Evolutionary conservation across 2,113 vertebrate species (phyloP), one percentile per base, ranked within the genome.

Genomic region (Tautogolabrus adspersus): DNA sequence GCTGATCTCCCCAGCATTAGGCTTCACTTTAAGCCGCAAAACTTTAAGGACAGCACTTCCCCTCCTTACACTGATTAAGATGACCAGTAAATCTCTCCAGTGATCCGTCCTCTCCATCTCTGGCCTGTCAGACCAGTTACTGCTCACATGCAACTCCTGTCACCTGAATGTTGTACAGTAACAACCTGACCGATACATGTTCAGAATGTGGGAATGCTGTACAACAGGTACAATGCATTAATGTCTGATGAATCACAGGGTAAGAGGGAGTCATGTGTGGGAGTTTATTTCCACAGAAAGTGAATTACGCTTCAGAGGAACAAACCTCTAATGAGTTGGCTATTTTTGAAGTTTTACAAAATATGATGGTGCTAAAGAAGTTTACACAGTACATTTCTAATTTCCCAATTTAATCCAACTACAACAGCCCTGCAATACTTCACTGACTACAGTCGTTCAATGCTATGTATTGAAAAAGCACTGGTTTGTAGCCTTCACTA

Each of bases 21-120:
- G 62, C 72, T 64, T 69, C 44, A 40, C 40, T 75, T 74, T 66
- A 81, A 91, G 76, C 57, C 9, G 37, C 69, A 72, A 57, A 88
- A 83, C 72, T 77, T 89, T 54, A 44, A 82, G 57, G 72, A 82
- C 75, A 84, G 75, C 77, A 82, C 60, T 72, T 81, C 81, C 75
- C 21, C 75, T 88, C 21, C 75, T 88, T 89, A 90, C 75, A 85
- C 64, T 71, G 52, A 52, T 67, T 15, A 19, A 71, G 68, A 76
- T 66, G 65, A 80, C 56, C 47, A 51, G 69, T 40, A 81, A 73
- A 82, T 79, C 71, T 72, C 51, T 44, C 38, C 58, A 64, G 22
- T 46, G 55, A 85, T 71, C 67, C 75, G 9, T 55, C 0, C 23
- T 59, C 62, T 74, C 15, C 8, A 47, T 46, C 63, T 77, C 37